These are phyloP conservation scores for Goniozus legneri DNA, from an alignment of 1,140 invertebrate genomes.

Conservation along the genomic window DNA sequence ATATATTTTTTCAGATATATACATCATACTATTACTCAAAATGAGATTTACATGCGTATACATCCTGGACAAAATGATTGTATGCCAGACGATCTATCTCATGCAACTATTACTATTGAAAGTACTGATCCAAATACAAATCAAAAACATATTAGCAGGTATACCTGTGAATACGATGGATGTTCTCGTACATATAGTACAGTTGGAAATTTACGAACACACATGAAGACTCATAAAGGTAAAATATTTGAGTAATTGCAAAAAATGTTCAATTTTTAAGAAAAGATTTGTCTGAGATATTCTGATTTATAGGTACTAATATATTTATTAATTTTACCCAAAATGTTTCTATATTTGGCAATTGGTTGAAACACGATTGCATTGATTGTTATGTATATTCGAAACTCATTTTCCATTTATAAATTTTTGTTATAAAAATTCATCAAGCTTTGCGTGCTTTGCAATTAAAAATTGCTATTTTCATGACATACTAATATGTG, in stretches of 20 bases:
- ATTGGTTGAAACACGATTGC: too few relatives aligned
- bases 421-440: too few relatives aligned
- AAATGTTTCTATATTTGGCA: too few relatives aligned
- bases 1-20: constrained; percentile 57
- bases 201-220: constrained; percentile 89
- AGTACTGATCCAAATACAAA: constrained; percentile 63
- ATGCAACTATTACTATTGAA: constrained; percentile 67
- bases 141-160: constrained; percentile 66
- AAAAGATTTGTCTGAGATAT: too few relatives aligned
- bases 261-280: too few relatives aligned
- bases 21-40: constrained; percentile 63
- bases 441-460: constrained; percentile 17
- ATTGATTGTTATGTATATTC: too few relatives aligned
- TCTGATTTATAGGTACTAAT: too few relatives aligned
- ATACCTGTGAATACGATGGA: constrained; percentile 84
- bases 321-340: too few relatives aligned
- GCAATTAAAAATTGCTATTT: constrained; percentile 14
- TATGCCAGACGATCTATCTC: constrained; percentile 64
- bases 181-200: constrained; percentile 90
- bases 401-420: too few relatives aligned
- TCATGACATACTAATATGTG: constrained; percentile 3
- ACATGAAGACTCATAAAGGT: constrained; percentile 96
- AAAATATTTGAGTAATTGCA: constrained; percentile 28
- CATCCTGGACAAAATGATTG: constrained; percentile 57
- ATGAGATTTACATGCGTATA: constrained; percentile 70